Evolutionary conservation across 1,140 invertebrate species (phyloP).

Genomic region (Psilanteris sp.): DNA sequence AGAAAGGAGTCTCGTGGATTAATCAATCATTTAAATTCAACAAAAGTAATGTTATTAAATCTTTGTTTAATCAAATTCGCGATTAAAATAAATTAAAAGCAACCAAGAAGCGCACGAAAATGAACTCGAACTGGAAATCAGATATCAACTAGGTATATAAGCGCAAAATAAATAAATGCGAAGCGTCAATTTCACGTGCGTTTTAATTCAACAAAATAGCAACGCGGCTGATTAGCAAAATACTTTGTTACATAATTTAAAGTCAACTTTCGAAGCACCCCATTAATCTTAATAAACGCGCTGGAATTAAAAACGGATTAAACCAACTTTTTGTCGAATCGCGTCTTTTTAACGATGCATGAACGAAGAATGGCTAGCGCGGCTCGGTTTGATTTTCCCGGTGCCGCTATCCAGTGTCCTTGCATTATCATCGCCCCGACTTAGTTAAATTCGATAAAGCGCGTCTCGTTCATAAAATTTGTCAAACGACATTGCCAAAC

Average conservation of each 20-base stretch:
- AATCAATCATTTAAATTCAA: too few species aligned
- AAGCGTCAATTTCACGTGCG: neutral
- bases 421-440: neutral
- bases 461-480: conserved; percentile 5
- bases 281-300: conserved; percentile 16
- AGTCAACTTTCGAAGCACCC: conserved; percentile 1
- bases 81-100: too few species aligned
- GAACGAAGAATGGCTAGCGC: neutral
- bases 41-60: too few species aligned
- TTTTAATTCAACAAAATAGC: conserved; percentile 2
- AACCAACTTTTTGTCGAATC: conserved; percentile 1
- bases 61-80: too few species aligned
- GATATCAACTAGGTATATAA: too few species aligned
- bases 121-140: too few species aligned
- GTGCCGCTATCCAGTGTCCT: too few species aligned
- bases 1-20: too few species aligned
- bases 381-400: neutral
- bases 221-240: neutral
- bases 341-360: conserved; percentile 2
- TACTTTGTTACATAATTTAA: conserved; percentile 5
- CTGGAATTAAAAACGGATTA: conserved; percentile 17
- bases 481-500: too few species aligned
- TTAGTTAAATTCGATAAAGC: neutral
- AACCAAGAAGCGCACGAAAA: too few species aligned
- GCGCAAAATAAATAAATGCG: too few species aligned